Evolutionary conservation across 2,888 invertebrate species (phyloP).

Genomic region (Fragum sueziense): DNA sequence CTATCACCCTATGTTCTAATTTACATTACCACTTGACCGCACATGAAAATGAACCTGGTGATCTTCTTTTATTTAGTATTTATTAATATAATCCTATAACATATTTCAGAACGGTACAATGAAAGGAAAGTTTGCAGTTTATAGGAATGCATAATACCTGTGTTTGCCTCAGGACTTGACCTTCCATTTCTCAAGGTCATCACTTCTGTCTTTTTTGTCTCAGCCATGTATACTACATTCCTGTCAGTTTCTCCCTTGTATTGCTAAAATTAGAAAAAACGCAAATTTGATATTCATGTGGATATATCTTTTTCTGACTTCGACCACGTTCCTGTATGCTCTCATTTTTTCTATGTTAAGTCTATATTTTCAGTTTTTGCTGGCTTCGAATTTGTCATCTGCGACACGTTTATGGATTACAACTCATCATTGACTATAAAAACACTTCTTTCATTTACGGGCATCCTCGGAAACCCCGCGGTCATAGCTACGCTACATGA

Average conservation of each 20-base stretch:
- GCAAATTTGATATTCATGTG: background rate
- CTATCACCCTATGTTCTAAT: too few species aligned
- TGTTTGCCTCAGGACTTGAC: background rate
- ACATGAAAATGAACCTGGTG: background rate
- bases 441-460: background rate
- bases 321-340: background rate
- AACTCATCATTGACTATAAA: background rate
- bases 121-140: background rate
- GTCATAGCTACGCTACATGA: too few species aligned
- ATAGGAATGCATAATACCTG: background rate
- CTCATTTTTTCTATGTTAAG: too few species aligned
- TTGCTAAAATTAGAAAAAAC: background rate
- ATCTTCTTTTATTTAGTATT: background rate
- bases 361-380: background rate
- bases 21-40: too few species aligned
- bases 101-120: background rate
- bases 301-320: background rate
- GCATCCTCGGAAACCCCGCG: too few species aligned
- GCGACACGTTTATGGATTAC: background rate
- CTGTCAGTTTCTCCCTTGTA: background rate
- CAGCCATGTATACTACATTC: background rate
- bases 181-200: background rate
- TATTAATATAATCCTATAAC: background rate
- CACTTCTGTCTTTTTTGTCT: background rate
- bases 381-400: background rate